Base-by-base conservation (phyloP, 2,888 invertebrate species). In the Synanthedon tipuliformis region DNA sequence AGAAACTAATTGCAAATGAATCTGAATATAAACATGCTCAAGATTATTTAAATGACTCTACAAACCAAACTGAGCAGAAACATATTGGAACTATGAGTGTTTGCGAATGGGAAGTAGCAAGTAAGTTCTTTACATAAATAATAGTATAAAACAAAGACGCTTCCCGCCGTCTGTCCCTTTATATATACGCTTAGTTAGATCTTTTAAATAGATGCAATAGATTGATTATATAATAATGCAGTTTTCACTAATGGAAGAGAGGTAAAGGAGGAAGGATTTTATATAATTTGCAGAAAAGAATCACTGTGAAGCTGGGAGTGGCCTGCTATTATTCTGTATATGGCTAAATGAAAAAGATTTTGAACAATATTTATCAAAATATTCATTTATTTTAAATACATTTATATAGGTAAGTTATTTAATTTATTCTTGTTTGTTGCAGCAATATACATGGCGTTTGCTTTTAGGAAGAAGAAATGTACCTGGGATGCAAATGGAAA, bases 81-180 rank as follows among this genome's bases (percentile, higher is more conserved):
- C 69, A 80, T 50, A 78, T 95, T 61, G 97, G 97, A 11, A 97
- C 98, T 2, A 88, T 98, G 64, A 95, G 96, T 11, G 89, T 90
- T 64, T 90, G 93, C 49, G 97, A 98, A 81, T 98, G 98, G 98
- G 97, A 98, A 83, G 96, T 94, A 57, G 91, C 93, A 59, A 93
- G 96, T 96, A 86, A 92, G 93, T 91, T 23, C 23, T 23, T 23
- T 23, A 23, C 23, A 23, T 23, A 5, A 4, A n/a, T n/a, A n/a
- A n/a, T n/a, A n/a, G n/a, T 5, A 5, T 23, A 23, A 23, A 23
- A 23, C 5, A 23, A 23, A 23, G 23, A 5, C 5, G 4, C 23
- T 23, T 23, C 23, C 23, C 5, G 0, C 23, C 5, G 4, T 23
- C 5, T 23, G 23, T 23, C 23, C 23, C 5, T 23, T 1, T 23